A percentile compares a stretch with the other conserved stretches of the same genome.
These are phyloP conservation scores for Melikaiella ostensackeni DNA, from an alignment of 2,888 invertebrate genomes.

Conservation along the genomic window DNA sequence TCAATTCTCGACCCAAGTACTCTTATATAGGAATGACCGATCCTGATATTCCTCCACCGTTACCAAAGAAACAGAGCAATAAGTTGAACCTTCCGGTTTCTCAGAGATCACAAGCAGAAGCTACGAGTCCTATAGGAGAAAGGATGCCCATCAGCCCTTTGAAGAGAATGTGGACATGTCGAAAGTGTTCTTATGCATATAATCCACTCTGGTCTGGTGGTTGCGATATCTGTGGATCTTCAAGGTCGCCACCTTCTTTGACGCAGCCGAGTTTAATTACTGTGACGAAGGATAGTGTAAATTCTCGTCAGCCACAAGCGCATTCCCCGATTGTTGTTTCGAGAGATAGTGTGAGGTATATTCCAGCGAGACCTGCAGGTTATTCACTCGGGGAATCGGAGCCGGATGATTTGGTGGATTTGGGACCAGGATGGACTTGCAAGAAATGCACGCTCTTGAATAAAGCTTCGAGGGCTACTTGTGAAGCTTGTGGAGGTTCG, in stretches of 20 bases:
- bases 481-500: constrained; percentile 93
- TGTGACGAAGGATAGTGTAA: constrained; percentile 80
- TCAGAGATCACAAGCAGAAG: constrained; percentile 67
- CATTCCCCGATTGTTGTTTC: constrained; percentile 75
- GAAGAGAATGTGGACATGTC: constrained; percentile 90
- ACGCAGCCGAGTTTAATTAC: constrained; percentile 85
- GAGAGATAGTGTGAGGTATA: constrained; percentile 74
- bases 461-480: constrained; percentile 83
- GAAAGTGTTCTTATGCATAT: constrained; percentile 92
- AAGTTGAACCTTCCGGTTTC: constrained; percentile 64
- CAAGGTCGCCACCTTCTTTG: constrained; percentile 81
- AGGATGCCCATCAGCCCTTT: constrained; percentile 66
- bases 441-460: constrained; percentile 93
- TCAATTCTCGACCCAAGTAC: constrained; percentile 72
- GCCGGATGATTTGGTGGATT: constrained; percentile 82
- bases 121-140: constrained; percentile 70
- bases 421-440: constrained; percentile 84
- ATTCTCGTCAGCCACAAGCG: constrained; percentile 67
- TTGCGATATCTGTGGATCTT: constrained; percentile 90
- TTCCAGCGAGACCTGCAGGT: constrained; percentile 75
- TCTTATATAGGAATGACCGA: constrained; percentile 74
- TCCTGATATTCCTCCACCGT: constrained; percentile 74
- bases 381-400: constrained; percentile 74
- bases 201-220: constrained; percentile 88
- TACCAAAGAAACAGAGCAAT: constrained; percentile 73